Conservation (phyloP, 2,888 invertebrate species). For the Gnatocerus cornutus region DNA sequence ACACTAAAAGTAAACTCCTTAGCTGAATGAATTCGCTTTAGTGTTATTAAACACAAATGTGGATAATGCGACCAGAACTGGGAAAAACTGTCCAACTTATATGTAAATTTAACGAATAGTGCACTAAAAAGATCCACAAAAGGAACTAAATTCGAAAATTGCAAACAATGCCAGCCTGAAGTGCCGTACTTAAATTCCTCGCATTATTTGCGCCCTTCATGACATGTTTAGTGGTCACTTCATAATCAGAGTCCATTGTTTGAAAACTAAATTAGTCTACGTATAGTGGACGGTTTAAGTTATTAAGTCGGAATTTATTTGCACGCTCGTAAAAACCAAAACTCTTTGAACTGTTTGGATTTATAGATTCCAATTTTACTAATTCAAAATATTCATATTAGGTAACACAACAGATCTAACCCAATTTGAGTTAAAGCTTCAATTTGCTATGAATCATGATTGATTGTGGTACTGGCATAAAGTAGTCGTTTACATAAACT, state of each 20-base stretch:
- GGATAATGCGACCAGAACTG: not conserved
- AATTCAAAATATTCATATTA: conserved; percentile 6
- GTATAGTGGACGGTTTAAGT: not conserved
- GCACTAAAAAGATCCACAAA: too few relatives aligned
- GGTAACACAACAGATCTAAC: conserved; percentile 13
- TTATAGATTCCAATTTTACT: not conserved
- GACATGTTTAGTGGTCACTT: too few relatives aligned
- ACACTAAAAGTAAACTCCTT: conserved; percentile 9
- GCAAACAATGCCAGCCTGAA: too few relatives aligned
- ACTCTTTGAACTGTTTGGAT: not conserved
- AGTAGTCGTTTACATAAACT: conserved; percentile 27
- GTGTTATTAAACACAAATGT: conserved; percentile 16
- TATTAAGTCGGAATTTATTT: too few relatives aligned
- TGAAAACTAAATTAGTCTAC: not conserved
- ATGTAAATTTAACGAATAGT: not conserved
- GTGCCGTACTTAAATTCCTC: too few relatives aligned
- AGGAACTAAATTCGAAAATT: too few relatives aligned
- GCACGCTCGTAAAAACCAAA: not conserved
- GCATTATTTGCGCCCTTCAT: too few relatives aligned
- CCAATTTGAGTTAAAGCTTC: conserved; percentile 11
- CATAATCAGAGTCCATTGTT: not conserved
- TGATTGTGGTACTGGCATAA: conserved; percentile 9
- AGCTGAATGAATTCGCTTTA: conserved; percentile 4
- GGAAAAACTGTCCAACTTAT: not conserved
- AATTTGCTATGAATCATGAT: conserved; percentile 3